Conservation (phyloP, 2,797 vertebrate species). For the Rhynchonycteris naso region DNA sequence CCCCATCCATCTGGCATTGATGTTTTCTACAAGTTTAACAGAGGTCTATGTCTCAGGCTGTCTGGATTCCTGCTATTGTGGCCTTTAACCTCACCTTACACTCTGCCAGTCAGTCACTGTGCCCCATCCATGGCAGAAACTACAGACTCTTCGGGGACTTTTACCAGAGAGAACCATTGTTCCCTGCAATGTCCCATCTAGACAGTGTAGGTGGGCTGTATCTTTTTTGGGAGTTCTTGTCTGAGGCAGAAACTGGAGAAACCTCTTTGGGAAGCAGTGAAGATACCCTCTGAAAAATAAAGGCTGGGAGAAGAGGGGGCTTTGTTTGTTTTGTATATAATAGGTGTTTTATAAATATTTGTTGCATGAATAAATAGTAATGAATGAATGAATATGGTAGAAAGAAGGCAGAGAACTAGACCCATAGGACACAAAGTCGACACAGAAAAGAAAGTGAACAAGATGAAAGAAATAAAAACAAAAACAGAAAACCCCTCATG, state of each 20-base stretch:
- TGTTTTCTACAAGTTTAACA: not conserved
- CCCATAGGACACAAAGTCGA: not conserved
- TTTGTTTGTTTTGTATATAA: not conserved
- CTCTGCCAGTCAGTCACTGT: not conserved
- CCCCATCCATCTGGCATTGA: not conserved
- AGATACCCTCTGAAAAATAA: not conserved
- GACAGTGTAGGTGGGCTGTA: not conserved
- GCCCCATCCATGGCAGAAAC: not conserved
- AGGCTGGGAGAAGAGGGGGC: not conserved
- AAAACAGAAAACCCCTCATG: not conserved
- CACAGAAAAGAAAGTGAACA: not conserved
- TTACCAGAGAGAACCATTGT: not conserved
- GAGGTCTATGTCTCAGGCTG: not conserved
- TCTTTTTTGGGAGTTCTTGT: not conserved
- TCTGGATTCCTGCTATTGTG: not conserved
- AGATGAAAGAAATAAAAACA: not conserved
- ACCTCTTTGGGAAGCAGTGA: not conserved
- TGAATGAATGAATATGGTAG: not conserved
- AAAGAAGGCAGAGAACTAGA: not conserved
- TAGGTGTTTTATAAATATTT: not conserved
- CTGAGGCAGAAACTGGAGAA: not conserved
- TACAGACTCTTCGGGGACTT: not conserved
- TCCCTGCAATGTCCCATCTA: not conserved
- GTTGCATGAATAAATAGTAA: not conserved
- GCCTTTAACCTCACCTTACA: not conserved